Base-by-base conservation (phyloP, 2,113 vertebrate genomes). In the Dolichotis patagonum region DNA sequence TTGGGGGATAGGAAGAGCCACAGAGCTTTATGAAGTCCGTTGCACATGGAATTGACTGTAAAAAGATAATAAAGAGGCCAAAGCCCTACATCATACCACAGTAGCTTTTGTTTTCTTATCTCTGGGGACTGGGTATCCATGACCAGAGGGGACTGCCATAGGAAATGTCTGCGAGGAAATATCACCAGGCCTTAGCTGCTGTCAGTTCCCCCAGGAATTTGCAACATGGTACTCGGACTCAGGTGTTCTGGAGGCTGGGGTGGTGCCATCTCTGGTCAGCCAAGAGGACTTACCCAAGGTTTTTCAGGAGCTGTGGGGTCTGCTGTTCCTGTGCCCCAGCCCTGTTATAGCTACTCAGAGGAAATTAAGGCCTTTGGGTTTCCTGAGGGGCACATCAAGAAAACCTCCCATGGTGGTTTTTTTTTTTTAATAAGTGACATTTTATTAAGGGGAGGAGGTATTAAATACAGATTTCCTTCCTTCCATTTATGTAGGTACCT, bases 1-100 rank as follows among this genome's bases (percentile, higher is more conserved):
- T 99, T 46, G 98, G 99, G 69, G 99, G 99, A 98, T 98, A 98
- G 98, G 97, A 98, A 98, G 99, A 99, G 95, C 98, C 98, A 96
- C 99, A 99, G 98, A 98, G 99, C 98, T 97, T 98, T 60, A 98
- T 98, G 90, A 99, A 99, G 96, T 97, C 99, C 98, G 98, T 99
- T 95, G 99, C 98, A 35, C 94, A 99, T 97, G 99, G 99, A 89
- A 99, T 99, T 95, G 99, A 98, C 99, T 99, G 99, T 99, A 97
- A 98, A 91, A 91, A 96, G 85, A 90, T 96, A 98, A 97, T 98
- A 99, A 98, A 98, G 96, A 98, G 98, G 94, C 97, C 97, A 75
- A 97, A 91, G 13, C 97, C 98, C 98, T 97, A 24, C 54, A 41
- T 78, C 9, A 86, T 38, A 85, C 85, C 87, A 41, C 77, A 84